Base-by-base conservation (phyloP, 2,797 vertebrate species). In the Falco columbarius region DNA sequence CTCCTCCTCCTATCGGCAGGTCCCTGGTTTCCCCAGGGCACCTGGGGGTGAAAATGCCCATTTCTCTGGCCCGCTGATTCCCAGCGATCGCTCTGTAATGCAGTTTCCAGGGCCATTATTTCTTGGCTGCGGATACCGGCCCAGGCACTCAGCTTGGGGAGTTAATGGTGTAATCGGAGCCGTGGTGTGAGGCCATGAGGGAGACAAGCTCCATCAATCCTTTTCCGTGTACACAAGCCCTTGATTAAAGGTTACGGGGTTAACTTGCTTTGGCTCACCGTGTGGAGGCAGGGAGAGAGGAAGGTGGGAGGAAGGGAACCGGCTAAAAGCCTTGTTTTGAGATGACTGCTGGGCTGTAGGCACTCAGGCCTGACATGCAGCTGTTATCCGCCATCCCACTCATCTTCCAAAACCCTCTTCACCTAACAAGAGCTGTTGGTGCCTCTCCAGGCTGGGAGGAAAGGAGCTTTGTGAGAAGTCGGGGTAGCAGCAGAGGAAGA, bases 151-250 rank as follows among this genome's bases (percentile, higher is more conserved):
- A 34, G 68, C 89, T 44, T 22, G 18, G 72, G 94, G 91, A 95
- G 95, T 96, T 94, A 75, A 94, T 91, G 87, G 88, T 91, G 90
- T 94, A 72, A 95, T 76, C 30, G 73, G 86, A 89, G 86, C 92
- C 12, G 6, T 51, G 74, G 63, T 61, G 79, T 32, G 90, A 95
- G 85, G 81, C 81, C 65, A 0, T 23, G 91, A 54, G 76, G 83
- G 91, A 79, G 76, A 84, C 21, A 70, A 51, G 79, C 81, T 47
- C 59, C 86, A 77, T 92, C 94, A 92, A 94, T 90, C 94, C 66
- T 42, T 51, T 26, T 4, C 29, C 27, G 2, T 76, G 49, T 65
- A 81, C 92, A 91, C 36, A 42, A 91, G 89, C 70, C 89, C 80
- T 92, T 86, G 96, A 95, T 96, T 88, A 91, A 94, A 91, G 95